phyloP scores from a whole-genome alignment of 2,113 vertebrate species.

The Zosterops pallidus region DNA sequence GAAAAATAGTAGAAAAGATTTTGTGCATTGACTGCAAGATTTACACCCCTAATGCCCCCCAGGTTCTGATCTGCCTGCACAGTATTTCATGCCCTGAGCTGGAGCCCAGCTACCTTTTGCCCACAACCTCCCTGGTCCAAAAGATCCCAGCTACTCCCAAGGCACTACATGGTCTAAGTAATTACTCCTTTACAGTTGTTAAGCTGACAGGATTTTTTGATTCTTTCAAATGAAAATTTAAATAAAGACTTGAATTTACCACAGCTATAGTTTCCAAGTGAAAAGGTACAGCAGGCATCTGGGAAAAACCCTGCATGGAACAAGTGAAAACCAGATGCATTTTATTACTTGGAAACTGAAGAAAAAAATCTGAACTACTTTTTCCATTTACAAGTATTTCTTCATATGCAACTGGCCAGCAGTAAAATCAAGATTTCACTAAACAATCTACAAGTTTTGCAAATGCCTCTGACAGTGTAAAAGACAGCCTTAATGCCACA shows the following conservation, averaged over 20 bases:
- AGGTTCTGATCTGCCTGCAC: background rate
- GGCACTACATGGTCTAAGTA: background rate
- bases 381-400: background rate
- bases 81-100: background rate
- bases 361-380: background rate
- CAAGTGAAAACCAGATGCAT: background rate
- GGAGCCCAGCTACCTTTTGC: background rate
- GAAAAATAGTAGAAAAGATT: background rate
- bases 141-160: background rate
- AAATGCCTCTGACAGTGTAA: background rate
- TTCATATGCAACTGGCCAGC: background rate
- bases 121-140: background rate
- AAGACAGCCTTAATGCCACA: accelerated
- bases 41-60: too few species aligned
- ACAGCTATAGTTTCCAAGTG: background rate
- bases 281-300: background rate
- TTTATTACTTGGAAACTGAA: background rate
- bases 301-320: background rate
- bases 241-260: background rate
- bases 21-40: background rate
- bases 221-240: background rate
- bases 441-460: background rate
- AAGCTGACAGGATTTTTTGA: background rate
- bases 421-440: background rate
- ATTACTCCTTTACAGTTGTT: background rate